Conservation (phyloP, 2,888 invertebrate species). For the Lasioglossum oenotherae region DNA sequence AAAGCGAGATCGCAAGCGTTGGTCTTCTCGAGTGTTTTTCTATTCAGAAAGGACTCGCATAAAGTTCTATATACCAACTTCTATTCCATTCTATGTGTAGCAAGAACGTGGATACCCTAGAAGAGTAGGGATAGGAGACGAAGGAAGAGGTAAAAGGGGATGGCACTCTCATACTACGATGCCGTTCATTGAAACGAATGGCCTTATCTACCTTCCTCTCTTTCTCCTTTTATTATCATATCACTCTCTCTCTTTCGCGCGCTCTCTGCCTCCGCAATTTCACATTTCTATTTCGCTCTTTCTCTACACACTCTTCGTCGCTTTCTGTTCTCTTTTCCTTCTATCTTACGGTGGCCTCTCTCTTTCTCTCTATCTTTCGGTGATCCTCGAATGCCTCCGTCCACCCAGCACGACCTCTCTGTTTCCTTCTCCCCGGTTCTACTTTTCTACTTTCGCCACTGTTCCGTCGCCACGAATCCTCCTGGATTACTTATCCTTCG, state of each 20-base stretch:
- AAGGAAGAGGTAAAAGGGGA: slow-evolving; percentile 62
- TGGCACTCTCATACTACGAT: slow-evolving; percentile 73
- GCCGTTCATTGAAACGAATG: slow-evolving; percentile 83
- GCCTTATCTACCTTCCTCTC: slow-evolving; percentile 74
- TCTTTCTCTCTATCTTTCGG: slow-evolving; percentile 14
- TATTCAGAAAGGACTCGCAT: slow-evolving; percentile 79
- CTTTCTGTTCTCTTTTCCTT: slow-evolving; percentile 14
- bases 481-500: slow-evolving; percentile 79
- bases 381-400: slow-evolving; percentile 51
- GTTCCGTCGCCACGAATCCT: slow-evolving; percentile 56
- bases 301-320: slow-evolving; percentile 1
- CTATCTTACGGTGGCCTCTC: not conserved
- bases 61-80: slow-evolving; percentile 78
- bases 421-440: slow-evolving; percentile 20
- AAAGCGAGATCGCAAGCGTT: slow-evolving; percentile 55
- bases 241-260: not conserved
- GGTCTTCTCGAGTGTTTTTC: slow-evolving; percentile 81
- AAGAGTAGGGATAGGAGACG: slow-evolving; percentile 61
- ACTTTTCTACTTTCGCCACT: slow-evolving; percentile 23
- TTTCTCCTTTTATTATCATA: slow-evolving; percentile 42
- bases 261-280: slow-evolving; percentile 25
- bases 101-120: slow-evolving; percentile 69
- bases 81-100: slow-evolving; percentile 71
- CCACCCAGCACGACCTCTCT: slow-evolving; percentile 28
- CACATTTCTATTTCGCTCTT: slow-evolving; percentile 22